Base-by-base conservation (phyloP, 2,888 invertebrate genomes). In the Luffia ferchaultella region DNA sequence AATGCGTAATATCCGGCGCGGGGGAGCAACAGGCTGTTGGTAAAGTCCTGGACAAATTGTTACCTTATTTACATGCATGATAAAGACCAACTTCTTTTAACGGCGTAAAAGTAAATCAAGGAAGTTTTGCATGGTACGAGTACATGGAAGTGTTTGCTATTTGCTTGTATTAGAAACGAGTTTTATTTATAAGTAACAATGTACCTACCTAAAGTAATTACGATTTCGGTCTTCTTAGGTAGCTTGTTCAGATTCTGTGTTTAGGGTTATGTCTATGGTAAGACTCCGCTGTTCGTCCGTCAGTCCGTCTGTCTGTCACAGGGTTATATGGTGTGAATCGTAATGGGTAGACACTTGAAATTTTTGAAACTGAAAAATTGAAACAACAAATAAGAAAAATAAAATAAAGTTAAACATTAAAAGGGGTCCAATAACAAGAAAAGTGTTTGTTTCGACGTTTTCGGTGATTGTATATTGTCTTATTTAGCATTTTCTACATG, bases 1-100 rank as follows among this genome's bases (percentile, higher is more conserved):
- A 74, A 62, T 64, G 67, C 56, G 60, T 67, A 73, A 76, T 80
- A 76, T 82, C 82, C 80, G 79, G 68, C 53, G 50, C 82, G 80
- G 79, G 68, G 53, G 50, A 61, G 77, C 79, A 79, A 79, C 79
- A 79, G 77, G 79, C 77, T 55, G 57, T 42, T 30, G 48, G 18
- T 15, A 16, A 18, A 20, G 46, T 7, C 20, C 18, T 54, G 55
- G 41, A 45, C 45, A 1, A 50, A 57, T 53, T 12, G 48, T 42
- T 45, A 50, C 30, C 12, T 30, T 30, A 12, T 30, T 12, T 30
- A 12, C 30, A 3, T 12, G 30, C 12, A 30, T 7, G 3, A 12
- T 30, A 30, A 30, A 12, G 30, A n/a, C n/a, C n/a, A n/a, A n/a
- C n/a, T n/a, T n/a, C n/a, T n/a, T n/a, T n/a, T n/a, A n/a, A n/a